Percentiles rank a stretch among this genome's conserved stretches.
These are phyloP conservation scores for Papilio dardanus DNA, from an alignment of 1,140 invertebrate genomes.

Conservation along the genomic window DNA sequence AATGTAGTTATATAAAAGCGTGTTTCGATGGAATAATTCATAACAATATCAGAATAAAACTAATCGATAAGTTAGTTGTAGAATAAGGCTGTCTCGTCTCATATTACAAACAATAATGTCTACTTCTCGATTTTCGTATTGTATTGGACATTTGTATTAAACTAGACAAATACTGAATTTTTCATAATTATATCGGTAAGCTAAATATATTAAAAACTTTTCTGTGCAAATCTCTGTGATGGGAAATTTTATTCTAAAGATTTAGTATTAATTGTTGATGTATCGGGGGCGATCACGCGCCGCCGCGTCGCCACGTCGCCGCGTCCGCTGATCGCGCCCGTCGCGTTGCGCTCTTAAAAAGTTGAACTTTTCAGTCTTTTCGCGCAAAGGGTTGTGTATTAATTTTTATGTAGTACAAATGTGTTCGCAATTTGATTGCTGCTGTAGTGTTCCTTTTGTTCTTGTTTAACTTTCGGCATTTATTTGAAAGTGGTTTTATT, in stretches of 20 bases:
- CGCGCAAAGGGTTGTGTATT: constrained; percentile 82
- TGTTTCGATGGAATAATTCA: constrained; percentile 74
- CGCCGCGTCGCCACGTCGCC: constrained; percentile 21
- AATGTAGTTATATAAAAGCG: constrained; percentile 76
- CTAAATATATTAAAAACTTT: constrained; percentile 66
- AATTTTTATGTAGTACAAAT: constrained; percentile 83
- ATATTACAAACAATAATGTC: constrained; percentile 69
- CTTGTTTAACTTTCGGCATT: constrained; percentile 74
- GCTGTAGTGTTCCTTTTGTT: constrained; percentile 80
- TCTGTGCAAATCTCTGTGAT: constrained; percentile 80
- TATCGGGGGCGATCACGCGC: constrained; percentile 49
- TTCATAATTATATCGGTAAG: constrained; percentile 78
- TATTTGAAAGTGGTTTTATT: constrained; percentile 74
- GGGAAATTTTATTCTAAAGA: constrained; percentile 79
- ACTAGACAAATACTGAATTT: constrained; percentile 75
- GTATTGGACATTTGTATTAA: constrained; percentile 72
- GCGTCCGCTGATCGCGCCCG: constrained; percentile 52
- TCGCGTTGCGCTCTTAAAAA: constrained; percentile 74
- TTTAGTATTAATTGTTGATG: constrained; percentile 78
- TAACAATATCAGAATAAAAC: constrained; percentile 70
- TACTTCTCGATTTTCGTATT: constrained; percentile 69
- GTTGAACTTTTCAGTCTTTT: constrained; percentile 81
- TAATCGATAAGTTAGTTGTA: constrained; percentile 73
- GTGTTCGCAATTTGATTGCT: constrained; percentile 82
- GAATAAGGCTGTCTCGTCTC: constrained; percentile 77